Evolutionary conservation across 2,888 invertebrate genomes (phyloP).

Genomic region (Campopleginae sp.): DNA sequence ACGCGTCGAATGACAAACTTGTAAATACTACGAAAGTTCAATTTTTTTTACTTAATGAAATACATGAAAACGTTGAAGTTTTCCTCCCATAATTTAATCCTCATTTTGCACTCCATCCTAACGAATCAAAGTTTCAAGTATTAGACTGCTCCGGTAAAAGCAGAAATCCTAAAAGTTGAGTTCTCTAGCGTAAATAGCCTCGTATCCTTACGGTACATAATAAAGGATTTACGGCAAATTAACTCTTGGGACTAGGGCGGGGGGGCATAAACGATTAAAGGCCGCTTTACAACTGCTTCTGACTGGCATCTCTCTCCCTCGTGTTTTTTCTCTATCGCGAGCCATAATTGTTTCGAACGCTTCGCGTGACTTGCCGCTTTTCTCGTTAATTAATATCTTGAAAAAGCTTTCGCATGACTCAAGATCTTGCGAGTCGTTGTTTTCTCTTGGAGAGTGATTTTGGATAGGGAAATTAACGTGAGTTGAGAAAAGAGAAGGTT

Average conservation of each 20-base stretch:
- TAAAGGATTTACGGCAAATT: slow-evolving; percentile 28
- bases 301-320: neutral
- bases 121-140: neutral
- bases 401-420: slow-evolving; percentile 6
- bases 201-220: slow-evolving; percentile 1
- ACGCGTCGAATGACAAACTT: neutral
- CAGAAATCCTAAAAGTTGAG: slow-evolving; percentile 9
- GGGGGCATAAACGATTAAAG: slow-evolving; percentile 12
- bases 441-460: slow-evolving; percentile 3
- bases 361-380: slow-evolving; percentile 31
- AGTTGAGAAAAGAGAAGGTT: neutral
- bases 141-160: neutral
- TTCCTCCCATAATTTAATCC: neutral
- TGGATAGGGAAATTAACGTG: neutral
- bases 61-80: neutral
- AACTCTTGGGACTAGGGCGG: slow-evolving; percentile 23
- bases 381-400: slow-evolving; percentile 50
- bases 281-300: slow-evolving; percentile 30
- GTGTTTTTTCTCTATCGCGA: neutral
- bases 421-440: slow-evolving; percentile 11
- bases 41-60: too few relatives aligned
- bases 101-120: neutral
- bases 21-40: neutral
- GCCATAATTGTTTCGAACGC: slow-evolving; percentile 4
- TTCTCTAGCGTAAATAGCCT: slow-evolving; percentile 7